A percentile compares a stretch with the other conserved stretches of the same genome.
Evolutionary conservation across 2,888 invertebrate species (phyloP).

Genomic region (Subacronicta megacephala): DNA sequence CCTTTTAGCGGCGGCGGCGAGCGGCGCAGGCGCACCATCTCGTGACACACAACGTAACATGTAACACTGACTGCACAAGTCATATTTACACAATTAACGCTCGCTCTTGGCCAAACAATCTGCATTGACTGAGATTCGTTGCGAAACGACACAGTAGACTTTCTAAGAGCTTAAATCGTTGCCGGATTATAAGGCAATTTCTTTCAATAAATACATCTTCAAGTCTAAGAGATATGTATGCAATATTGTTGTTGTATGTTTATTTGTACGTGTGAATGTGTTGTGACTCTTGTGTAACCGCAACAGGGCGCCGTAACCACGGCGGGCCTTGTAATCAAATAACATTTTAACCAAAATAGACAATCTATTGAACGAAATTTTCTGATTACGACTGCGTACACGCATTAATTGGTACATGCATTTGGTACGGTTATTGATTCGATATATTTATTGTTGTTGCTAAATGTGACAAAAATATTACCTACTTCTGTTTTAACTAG

Average conservation of each 20-base stretch:
- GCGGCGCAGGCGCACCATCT: constrained; percentile 17
- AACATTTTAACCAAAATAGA: constrained; percentile 45
- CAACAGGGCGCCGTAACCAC: constrained; percentile 37
- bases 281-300: constrained; percentile 48
- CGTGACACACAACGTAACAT: constrained; percentile 29
- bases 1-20: constrained; percentile 31
- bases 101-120: constrained; percentile 39
- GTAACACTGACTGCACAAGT: constrained; percentile 22
- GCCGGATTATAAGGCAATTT: constrained; percentile 39
- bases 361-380: constrained; percentile 8
- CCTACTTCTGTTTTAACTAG: constrained; percentile 2
- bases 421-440: not conserved
- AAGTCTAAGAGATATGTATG: constrained; percentile 27
- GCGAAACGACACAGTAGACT: constrained; percentile 37
- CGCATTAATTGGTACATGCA: not conserved
- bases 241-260: constrained; percentile 41
- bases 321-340: constrained; percentile 45
- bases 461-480: too few relatives aligned
- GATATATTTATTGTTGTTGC: too few relatives aligned
- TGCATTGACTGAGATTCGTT: constrained; percentile 39
- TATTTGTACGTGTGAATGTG: constrained; percentile 19
- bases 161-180: constrained; percentile 42
- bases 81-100: constrained; percentile 47
- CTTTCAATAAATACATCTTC: too few relatives aligned
- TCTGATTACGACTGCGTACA: not conserved